Evolutionary conservation across 1,140 invertebrate genomes (phyloP), one percentile per base, ranked within the genome.

Genomic region (Onthophagus taurus): DNA sequence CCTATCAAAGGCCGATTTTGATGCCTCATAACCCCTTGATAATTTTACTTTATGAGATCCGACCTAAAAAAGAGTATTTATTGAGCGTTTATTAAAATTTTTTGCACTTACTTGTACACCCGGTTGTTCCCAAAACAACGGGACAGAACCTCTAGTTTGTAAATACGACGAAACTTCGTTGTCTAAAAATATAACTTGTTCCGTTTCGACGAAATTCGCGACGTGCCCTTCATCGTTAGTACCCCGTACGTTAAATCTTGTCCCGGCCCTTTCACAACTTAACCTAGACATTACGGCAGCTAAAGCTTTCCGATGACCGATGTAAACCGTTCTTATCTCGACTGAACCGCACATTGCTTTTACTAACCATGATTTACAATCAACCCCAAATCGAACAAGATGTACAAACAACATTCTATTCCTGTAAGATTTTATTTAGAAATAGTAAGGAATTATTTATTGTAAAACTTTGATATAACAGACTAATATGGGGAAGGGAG

Each of bases 151-250:
- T 53, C 96, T 76, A 0, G 90, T 97, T 66, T 90, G 87, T 4
- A 91, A 63, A 59, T 83, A 88, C 8, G 86, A 89, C 3, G 83
- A 76, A 1, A 87, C 72, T 58, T 87, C 85, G 54, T 87, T 82
- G 62, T 97, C 92, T 51, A 97, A 72, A 59, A 82, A 91, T 47
- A 95, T 89, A 1, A 88, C 79, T 72, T 99, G 97, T 69, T 99
- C 97, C 1, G 95, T 99, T 77, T 99, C 97, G 7, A 98, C 94
- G 77, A 99, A 99, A 74, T 99, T 99, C 2, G 97, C 97, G 23
- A 99, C 96, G 72, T 97, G 87, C 0, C 97, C 97, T 65, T 97
- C 90, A 72, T 99, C 96, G 70, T 99, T 97, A 24, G 84, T 89
- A n/a, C 97, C 97, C 53, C 97, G 74, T 0, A 97, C 94, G 72